Base-by-base conservation (phyloP, 2,797 vertebrate genomes). In the Tenualosa thibaudeaui region DNA sequence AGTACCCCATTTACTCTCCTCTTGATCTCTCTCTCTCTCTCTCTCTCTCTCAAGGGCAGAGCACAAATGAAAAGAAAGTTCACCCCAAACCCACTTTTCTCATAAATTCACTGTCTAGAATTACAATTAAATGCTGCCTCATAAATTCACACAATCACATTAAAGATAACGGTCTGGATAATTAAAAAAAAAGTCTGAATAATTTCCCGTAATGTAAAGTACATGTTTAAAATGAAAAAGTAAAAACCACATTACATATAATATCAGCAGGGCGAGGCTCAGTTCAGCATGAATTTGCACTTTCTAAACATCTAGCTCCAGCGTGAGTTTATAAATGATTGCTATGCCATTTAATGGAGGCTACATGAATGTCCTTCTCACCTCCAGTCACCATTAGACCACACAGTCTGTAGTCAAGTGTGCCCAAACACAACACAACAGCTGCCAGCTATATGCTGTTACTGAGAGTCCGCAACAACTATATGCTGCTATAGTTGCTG, bases 1-100 rank as follows among this genome's bases (percentile, higher is more conserved):
- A 75, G 5, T 19, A 26, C 68, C 37, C 68, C 68, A 75, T 26
- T 62, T 54, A 24, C 81, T 51, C 75, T 84, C 49, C 58, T 71
- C 71, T 86, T 46, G 1, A 10, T 31, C 24, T 13, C 12, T 24
- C 46, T 26, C 50, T 26, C 46, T 22, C 19, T 24, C 24, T 26
- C 50, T 26, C 56, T 58, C 56, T 60, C 22, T 65, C 58, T 82
- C 68, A 75, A 75, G 68, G 31, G 68, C 37, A 75, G 37, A 17
- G 13, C 68, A 40, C 26, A 68, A 68, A 68, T 31, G 13, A 75
- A 3, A 40, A 75, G 37, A 75, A 43, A 75, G 3, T 40, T 40
- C 37, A 19, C 68, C 68, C 13, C 9, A 65, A 15, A 37, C 26
- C 24, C 26, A 31, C 26, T 15, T 68, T 68, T 26, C 31, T 31